A percentile compares a stretch with the other conserved stretches of the same genome.
These are phyloP conservation scores for Hormiphora californensis DNA, from an alignment of 37 sponge, comb jelly and placozoan species.

Conservation along the genomic window DNA sequence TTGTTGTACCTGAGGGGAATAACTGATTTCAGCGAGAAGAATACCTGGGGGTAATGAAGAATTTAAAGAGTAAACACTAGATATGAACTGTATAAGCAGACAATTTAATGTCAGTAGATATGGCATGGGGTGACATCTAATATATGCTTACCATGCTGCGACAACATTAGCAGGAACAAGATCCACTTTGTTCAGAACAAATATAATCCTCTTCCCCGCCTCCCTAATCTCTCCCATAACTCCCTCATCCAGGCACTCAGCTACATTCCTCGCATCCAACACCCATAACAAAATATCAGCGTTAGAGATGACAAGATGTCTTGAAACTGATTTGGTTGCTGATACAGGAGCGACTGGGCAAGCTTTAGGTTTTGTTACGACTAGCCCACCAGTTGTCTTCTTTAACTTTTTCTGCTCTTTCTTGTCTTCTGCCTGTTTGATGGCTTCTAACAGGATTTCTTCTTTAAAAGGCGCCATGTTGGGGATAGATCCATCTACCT, in stretches of 20 bases:
- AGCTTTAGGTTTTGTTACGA: background rate
- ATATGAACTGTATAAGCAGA: too few species aligned
- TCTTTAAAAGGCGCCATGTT: conserved; percentile 45
- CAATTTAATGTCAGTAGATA: too few species aligned
- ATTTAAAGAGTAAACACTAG: background rate
- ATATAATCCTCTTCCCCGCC: background rate
- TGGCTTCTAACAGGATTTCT: background rate
- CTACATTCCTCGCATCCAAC: background rate
- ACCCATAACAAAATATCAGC: background rate
- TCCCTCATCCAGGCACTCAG: background rate
- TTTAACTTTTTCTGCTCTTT: background rate
- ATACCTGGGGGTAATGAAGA: background rate
- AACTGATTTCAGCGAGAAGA: background rate
- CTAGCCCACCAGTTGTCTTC: background rate
- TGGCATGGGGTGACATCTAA: background rate
- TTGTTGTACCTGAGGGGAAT: conserved; percentile 26
- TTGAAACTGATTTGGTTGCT: background rate
- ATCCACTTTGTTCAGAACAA: conserved; percentile 41
- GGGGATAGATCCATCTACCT: background rate
- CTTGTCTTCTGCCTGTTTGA: background rate
- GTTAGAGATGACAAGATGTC: background rate
- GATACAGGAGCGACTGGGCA: background rate
- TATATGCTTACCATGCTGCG: background rate
- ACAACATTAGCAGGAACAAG: conserved; percentile 6
- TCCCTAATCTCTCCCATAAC: background rate